phyloP scores from a whole-genome alignment of 2,797 vertebrate species.

The Melanotaenia parkinsoni region DNA sequence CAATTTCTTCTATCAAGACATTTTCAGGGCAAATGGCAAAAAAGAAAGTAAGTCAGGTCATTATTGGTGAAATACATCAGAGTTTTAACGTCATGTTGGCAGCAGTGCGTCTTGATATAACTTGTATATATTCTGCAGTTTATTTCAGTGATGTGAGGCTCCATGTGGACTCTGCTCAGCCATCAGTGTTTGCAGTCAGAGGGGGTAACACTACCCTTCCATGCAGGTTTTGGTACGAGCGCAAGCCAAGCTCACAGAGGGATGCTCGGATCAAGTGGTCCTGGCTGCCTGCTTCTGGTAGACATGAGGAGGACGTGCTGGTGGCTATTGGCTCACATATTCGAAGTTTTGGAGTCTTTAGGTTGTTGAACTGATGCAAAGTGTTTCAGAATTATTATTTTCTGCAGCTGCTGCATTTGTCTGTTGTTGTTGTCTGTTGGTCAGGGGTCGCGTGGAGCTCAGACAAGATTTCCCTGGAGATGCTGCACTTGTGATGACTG shows the following conservation, averaged over 20 bases:
- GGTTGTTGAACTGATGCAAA: conserved; percentile 27
- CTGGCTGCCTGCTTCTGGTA: conserved; percentile 80
- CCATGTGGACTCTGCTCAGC: conserved; percentile 81
- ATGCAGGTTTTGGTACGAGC: conserved; percentile 85
- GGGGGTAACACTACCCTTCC: conserved; percentile 85
- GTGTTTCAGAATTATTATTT: neutral
- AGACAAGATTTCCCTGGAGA: conserved; percentile 63
- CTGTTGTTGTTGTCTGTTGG: conserved; percentile 9
- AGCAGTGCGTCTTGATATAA: neutral
- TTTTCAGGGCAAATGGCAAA: conserved; percentile 72
- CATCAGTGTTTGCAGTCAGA: conserved; percentile 75
- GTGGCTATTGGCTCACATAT: conserved; percentile 80
- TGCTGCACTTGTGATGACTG: conserved; percentile 80
- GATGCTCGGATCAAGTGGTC: conserved; percentile 89
- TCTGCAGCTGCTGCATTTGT: neutral
- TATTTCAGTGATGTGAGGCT: conserved; percentile 81
- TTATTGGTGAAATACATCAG: neutral
- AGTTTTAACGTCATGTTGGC: neutral
- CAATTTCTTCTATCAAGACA: conserved; percentile 85
- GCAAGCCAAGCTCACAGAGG: conserved; percentile 60
- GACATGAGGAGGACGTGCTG: conserved; percentile 84
- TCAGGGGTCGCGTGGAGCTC: conserved; percentile 81
- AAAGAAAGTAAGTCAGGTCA: conserved; percentile 74
- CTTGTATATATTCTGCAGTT: conserved; percentile 49
- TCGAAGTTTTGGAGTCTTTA: conserved; percentile 83